Evolutionary conservation across 2,797 vertebrate genomes (phyloP).

Genomic region (Oreochromis mossambicus): DNA sequence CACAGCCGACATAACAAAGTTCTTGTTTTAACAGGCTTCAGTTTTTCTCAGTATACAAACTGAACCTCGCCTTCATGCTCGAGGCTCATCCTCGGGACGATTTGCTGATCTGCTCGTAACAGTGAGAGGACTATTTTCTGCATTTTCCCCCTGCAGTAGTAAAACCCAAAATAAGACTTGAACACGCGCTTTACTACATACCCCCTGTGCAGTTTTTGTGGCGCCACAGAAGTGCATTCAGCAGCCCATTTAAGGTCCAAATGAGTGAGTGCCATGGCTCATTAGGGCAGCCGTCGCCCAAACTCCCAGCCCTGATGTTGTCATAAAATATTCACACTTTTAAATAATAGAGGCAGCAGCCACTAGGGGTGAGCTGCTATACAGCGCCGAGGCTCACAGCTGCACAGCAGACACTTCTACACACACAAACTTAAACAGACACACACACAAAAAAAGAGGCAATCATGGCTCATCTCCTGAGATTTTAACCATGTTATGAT

Average conservation of each 20-base stretch:
- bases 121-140: neutral
- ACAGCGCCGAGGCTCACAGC: neutral
- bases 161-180: conserved; percentile 24
- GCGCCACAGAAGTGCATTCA: neutral
- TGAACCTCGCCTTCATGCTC: neutral
- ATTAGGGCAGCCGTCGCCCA: conserved; percentile 40
- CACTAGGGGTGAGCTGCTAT: conserved; percentile 9
- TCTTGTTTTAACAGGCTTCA: neutral
- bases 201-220: neutral
- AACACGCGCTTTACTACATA: conserved; percentile 11
- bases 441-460: conserved; percentile 8
- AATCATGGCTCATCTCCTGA: conserved; percentile 4
- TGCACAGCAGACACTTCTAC: neutral
- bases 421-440: neutral
- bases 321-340: conserved; percentile 70
- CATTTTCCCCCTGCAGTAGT: neutral
- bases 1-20: neutral
- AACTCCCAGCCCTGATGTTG: conserved; percentile 47
- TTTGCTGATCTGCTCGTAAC: neutral
- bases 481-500: neutral
- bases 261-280: conserved; percentile 39
- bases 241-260: conserved; percentile 7
- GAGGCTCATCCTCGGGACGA: conserved; percentile 6
- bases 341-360: conserved; percentile 64
- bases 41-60: neutral